Evolutionary conservation across 1,140 invertebrate species (phyloP), one percentile per base, ranked within the genome.

Genomic region (Trichomalopsis sarcophagae): DNA sequence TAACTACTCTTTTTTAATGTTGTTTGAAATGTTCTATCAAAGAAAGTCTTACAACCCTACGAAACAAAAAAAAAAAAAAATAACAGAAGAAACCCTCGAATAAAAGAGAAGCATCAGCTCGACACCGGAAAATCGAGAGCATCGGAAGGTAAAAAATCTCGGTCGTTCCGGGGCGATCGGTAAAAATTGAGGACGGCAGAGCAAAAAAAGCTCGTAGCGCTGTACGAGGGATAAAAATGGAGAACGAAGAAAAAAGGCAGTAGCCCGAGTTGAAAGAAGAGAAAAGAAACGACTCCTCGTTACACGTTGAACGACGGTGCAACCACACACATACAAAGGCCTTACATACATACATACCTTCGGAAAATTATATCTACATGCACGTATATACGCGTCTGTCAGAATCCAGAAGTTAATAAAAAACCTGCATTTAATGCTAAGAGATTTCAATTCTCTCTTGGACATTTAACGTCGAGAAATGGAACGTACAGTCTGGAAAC

Each of bases 241-340:
- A 47, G 40, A 30, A 40, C 36, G 40, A 47, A 14, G n/a, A 23
- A 50, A 76, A 76, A 40, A 76, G 14, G 23, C 21, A 33, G 44
- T 30, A 66, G 55, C 1, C 27, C 7, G 36, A 14, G 44, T 14
- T 81, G 73, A 81, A 73, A 75, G 44, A 68, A 68, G 62, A 33
- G 33, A 13, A 83, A 83, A 77, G 62, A 69, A 77, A 83, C 62
- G 62, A 33, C 68, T 84, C 7, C 33, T 84, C 69, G 66, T 84
- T 84, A 80, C 33, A 36, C 83, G 21, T n/a, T 47, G 3, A n/a
- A 40, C 13, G 17, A 2, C 0, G 7, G 78, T 4, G 30, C 11
- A 62, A 47, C 50, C 17, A 36, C 33, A 36, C 4, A 36, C 33
- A 36, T 4, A 6, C 33, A 36, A 36, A 36, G 4, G 17, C 33